Base-by-base conservation (phyloP, 2,797 vertebrate genomes). In the Micrastur ruficollis region DNA sequence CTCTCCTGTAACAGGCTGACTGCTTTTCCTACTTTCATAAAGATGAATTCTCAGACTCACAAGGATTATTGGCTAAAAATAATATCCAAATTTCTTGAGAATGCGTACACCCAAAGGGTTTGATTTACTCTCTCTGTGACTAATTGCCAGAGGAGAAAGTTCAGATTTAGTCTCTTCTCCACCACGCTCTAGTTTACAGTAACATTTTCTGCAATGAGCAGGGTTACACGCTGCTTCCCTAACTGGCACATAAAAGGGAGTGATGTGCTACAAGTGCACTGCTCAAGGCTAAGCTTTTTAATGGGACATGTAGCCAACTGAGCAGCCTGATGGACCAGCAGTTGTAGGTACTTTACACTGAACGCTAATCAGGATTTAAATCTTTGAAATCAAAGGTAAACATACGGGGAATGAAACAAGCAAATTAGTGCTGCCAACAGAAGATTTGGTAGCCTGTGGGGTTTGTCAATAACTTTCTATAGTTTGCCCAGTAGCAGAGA, bases 41-140 rank as follows among this genome's bases (percentile, higher is more conserved):
- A 62, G 19, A 50, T 1, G 2, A 67, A 65, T 79, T 68, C 26
- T 53, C 32, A 65, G 13, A 46, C 4, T 6, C 42, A 23, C 6
- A 38, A 40, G 27, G n/a, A 63, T 36, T 7, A 16, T 1, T 76
- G 52, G 22, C 19, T 55, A 59, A 83, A 91, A 80, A 63, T 66
- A 22, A 14, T 25, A 21, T 36, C 23, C 61, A 67, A 23, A 29
- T 74, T 66, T 59, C 40, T 70, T 42, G 17, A 32, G n/a, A 71
- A 49, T 27, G 9, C 0, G 0, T n/a, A 6, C 2, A 46, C 9
- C 12, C 6, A 0, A 42, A 59, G 29, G 36, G 7, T 44, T 61
- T 38, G 11, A 17, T 66, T 66, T 73, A 4, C 7, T 67, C 5
- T 62, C 81, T 50, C 68, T 62, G 40, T 58, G 36, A 31, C 29